Conservation (phyloP, 1,140 invertebrate species). For the Chrysomallon squamiferum region DNA sequence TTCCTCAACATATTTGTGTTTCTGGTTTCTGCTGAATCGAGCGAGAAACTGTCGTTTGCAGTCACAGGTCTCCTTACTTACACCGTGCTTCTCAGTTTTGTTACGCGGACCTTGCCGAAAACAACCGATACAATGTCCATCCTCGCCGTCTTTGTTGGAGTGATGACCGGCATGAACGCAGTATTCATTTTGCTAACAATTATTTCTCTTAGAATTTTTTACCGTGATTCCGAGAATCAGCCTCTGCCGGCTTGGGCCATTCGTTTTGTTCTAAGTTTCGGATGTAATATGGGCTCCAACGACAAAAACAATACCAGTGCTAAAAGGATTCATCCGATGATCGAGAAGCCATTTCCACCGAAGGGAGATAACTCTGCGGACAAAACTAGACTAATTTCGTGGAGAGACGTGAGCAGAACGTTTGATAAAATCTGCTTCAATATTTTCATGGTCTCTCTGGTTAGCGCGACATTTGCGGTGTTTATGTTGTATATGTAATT, state of each 20-base stretch:
- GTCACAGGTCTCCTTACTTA: slow-evolving; percentile 29
- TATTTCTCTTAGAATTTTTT: not conserved
- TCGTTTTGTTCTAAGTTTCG: too few species aligned
- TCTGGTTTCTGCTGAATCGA: slow-evolving; percentile 15
- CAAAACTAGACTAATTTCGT: too few species aligned
- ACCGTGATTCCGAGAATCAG: not conserved
- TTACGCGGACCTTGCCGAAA: slow-evolving; percentile 20
- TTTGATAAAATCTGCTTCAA: too few species aligned
- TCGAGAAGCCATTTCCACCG: too few species aligned
- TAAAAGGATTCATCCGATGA: too few species aligned
- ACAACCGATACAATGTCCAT: not conserved
- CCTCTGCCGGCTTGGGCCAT: not conserved
- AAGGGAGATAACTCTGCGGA: too few species aligned
- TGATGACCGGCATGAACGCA: not conserved
- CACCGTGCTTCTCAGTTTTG: slow-evolving; percentile 22
- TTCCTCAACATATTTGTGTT: slow-evolving; percentile 15
- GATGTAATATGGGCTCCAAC: too few species aligned
- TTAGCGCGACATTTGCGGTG: too few species aligned
- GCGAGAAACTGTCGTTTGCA: slow-evolving; percentile 26
- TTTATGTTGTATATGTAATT: too few species aligned
- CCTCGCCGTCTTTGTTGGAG: not conserved
- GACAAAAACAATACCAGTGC: too few species aligned
- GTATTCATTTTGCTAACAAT: not conserved
- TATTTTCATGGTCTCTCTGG: too few species aligned
- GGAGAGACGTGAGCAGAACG: too few species aligned